Evolutionary conservation across 2,888 invertebrate genomes (phyloP).

Genomic region (Aspidiotus rigidus): DNA sequence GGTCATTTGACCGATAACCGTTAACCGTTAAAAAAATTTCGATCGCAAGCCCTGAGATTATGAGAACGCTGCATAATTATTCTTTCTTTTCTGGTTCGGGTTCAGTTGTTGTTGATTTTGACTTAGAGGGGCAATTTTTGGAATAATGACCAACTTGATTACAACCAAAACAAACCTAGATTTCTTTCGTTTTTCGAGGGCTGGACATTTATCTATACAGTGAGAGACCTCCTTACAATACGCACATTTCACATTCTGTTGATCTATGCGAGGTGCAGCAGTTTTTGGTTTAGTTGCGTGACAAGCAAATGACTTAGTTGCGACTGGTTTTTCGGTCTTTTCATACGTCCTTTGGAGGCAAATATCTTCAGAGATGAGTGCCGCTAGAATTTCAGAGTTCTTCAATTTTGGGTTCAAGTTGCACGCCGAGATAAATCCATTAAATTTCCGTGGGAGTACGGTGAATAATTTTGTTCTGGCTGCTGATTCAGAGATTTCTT

Average conservation of each 20-base stretch:
- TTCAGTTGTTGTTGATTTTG: too few relatives aligned
- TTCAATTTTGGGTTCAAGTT: not conserved
- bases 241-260: not conserved
- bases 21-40: too few relatives aligned
- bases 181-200: not conserved
- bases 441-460: not conserved
- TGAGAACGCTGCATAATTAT: too few relatives aligned
- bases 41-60: too few relatives aligned
- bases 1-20: too few relatives aligned
- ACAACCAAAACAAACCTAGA: not conserved
- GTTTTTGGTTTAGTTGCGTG: not conserved
- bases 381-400: not conserved
- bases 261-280: not conserved
- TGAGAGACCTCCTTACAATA: not conserved
- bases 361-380: not conserved
- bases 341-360: not conserved
- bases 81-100: too few relatives aligned
- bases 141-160: not conserved
- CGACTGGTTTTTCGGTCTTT: not conserved
- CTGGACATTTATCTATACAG: not conserved
- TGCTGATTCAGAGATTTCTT: not conserved
- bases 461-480: not conserved
- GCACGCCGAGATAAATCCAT: not conserved
- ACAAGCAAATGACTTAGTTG: not conserved
- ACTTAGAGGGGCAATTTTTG: not conserved